These are phyloP conservation scores for Coremacera marginata DNA, from an alignment of 2,888 invertebrate genomes.

Conservation along the genomic window DNA sequence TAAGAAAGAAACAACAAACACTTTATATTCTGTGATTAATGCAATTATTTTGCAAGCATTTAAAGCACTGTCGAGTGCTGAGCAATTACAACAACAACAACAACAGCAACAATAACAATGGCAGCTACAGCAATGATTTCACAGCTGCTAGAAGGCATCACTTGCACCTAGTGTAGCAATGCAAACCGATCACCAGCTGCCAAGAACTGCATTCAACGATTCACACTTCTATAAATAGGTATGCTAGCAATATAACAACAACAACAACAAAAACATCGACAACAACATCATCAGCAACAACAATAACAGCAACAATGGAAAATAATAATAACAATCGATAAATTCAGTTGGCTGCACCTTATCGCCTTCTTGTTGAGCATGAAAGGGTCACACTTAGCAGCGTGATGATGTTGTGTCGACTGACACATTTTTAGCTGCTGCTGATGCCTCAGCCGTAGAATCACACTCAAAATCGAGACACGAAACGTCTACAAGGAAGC, in stretches of 20 bases:
- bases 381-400: background rate
- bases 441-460: background rate
- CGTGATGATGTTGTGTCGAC: background rate
- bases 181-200: background rate
- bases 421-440: background rate
- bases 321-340: conserved; percentile 17
- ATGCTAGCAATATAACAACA: background rate
- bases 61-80: too few relatives aligned
- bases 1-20: background rate
- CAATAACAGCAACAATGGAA: background rate
- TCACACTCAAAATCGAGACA: background rate
- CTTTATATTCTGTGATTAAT: background rate
- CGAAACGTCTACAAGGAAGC: background rate
- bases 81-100: background rate
- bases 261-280: background rate
- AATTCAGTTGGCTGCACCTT: background rate
- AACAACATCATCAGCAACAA: background rate
- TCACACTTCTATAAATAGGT: conserved; percentile 12
- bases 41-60: background rate
- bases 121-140: conserved; percentile 10
- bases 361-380: background rate
- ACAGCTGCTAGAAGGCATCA: conserved; percentile 24
- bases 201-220: background rate
- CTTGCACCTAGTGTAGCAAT: conserved; percentile 3
- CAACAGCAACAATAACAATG: conserved; percentile 2